Percentiles rank a stretch among this genome's conserved stretches.
Conservation (phyloP, 2,113 vertebrate genomes). For the Raja brachyura region DNA sequence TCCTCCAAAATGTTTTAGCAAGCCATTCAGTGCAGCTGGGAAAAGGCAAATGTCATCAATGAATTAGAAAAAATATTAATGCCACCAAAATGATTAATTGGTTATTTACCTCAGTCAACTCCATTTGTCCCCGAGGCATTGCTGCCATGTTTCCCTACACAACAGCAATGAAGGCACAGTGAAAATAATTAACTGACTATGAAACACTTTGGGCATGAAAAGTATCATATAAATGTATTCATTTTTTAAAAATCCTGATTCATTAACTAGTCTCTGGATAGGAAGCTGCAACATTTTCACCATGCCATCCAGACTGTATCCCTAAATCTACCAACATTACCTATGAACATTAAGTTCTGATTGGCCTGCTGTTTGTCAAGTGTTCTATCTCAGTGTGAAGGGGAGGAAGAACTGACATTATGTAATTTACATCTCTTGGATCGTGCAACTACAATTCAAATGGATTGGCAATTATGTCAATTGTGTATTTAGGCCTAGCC, state of each 20-base stretch:
- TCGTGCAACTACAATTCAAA: constrained; percentile 16
- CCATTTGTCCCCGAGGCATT: neutral
- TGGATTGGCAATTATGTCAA: constrained; percentile 35
- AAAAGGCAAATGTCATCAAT: no score
- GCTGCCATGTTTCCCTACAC: neutral
- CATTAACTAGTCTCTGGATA: constrained; percentile 9
- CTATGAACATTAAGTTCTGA: constrained; percentile 21
- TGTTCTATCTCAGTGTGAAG: constrained; percentile 23
- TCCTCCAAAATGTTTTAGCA: no score
- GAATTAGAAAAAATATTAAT: neutral
- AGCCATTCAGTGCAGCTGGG: no score
- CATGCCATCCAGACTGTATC: neutral
- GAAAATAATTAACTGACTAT: neutral
- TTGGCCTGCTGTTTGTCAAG: constrained; percentile 19
- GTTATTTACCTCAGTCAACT: neutral
- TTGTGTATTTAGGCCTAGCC: constrained; percentile 28
- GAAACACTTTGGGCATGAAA: neutral
- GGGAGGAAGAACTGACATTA: constrained; percentile 20
- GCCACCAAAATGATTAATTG: neutral
- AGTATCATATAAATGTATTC: neutral
- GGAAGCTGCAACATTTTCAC: constrained; percentile 1
- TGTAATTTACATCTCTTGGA: constrained; percentile 33
- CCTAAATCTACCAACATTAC: neutral
- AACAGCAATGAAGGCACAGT: neutral
- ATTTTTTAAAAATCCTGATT: neutral